A percentile compares a stretch with the other conserved stretches of the same genome.
Evolutionary conservation across 2,797 vertebrate genomes (phyloP).

Genomic region (Silurus aristotelis): DNA sequence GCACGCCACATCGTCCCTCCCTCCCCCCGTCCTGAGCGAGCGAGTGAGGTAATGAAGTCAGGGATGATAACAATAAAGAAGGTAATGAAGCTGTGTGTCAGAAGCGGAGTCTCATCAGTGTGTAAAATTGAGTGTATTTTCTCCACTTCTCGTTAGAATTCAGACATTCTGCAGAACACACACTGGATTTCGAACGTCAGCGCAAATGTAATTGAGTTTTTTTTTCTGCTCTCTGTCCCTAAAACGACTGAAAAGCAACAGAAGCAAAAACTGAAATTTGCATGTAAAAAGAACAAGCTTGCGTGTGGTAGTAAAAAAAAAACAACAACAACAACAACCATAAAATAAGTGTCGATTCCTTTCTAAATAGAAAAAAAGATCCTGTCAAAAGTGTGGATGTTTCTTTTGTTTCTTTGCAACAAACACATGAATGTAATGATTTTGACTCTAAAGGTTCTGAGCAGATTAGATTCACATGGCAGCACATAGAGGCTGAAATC

Average conservation of each 20-base stretch:
- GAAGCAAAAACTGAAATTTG: background rate
- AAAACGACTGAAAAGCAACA: background rate
- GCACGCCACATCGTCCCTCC: background rate
- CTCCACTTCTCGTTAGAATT: background rate
- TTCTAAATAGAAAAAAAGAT: background rate
- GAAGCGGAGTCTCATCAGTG: background rate
- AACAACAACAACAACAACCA: too few species aligned
- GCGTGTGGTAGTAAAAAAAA: background rate
- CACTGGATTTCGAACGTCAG: background rate
- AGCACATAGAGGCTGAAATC: too few species aligned
- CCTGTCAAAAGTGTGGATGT: too few species aligned
- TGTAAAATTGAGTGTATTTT: background rate
- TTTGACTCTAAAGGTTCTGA: too few species aligned
- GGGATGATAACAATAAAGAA: conserved; percentile 12
- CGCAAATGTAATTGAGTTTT: background rate
- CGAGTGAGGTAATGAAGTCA: conserved; percentile 22
- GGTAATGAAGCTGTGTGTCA: conserved; percentile 28
- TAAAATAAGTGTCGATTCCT: background rate
- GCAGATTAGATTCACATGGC: too few species aligned
- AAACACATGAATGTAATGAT: too few species aligned
- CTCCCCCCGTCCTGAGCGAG: too few species aligned
- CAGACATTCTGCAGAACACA: background rate
- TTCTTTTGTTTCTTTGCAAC: too few species aligned
- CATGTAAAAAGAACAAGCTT: too few species aligned
- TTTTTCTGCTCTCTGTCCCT: too few species aligned